Conservation (phyloP, 2,113 vertebrate species). For the Malurus alboscapulatus region DNA sequence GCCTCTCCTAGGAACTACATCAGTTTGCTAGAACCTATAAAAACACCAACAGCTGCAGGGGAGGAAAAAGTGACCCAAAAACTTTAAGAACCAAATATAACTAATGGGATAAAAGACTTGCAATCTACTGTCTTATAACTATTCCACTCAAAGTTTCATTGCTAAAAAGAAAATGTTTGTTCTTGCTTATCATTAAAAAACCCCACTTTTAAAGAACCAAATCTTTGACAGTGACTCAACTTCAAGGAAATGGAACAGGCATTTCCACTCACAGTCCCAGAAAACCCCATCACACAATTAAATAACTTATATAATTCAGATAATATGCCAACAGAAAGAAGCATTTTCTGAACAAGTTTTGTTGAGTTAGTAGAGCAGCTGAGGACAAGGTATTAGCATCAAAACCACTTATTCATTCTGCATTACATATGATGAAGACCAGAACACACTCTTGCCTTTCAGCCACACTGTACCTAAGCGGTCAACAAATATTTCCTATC, state of each 20-base stretch:
- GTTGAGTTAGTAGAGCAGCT: not conserved
- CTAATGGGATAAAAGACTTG: not conserved
- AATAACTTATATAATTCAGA: not conserved
- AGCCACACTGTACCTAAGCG: accelerated
- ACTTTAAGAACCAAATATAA: not conserved
- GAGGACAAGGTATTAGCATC: not conserved
- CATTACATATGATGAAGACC: not conserved
- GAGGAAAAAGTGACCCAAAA: not conserved
- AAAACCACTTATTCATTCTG: not conserved
- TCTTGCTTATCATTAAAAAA: not conserved
- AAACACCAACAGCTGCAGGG: not conserved
- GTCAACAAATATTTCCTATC: not conserved
- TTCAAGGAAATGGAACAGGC: not conserved
- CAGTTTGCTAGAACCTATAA: not conserved
- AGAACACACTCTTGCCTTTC: not conserved
- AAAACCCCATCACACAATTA: not conserved
- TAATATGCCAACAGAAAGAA: not conserved
- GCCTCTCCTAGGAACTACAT: not conserved
- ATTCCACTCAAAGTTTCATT: not conserved
- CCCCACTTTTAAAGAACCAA: not conserved
- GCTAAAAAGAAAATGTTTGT: not conserved
- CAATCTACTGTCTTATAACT: not conserved
- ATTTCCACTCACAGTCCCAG: not conserved
- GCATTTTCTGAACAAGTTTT: not conserved
- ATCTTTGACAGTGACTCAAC: not conserved